Conservation (phyloP, 2,888 invertebrate species). For the Stenotaenia linearis region DNA sequence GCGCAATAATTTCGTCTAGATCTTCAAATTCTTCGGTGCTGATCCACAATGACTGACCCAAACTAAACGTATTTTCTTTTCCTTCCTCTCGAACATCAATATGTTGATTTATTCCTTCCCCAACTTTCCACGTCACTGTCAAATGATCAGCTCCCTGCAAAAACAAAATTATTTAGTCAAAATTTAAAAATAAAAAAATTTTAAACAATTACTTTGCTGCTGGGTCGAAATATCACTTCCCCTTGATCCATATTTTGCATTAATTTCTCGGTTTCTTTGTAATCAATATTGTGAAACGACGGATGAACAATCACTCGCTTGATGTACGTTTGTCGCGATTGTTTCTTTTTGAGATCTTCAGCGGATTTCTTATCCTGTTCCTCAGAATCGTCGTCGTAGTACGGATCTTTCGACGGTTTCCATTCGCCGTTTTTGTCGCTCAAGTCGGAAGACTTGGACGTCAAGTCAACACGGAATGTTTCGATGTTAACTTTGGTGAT, state of each 20-base stretch:
- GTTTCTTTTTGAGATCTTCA: constrained; percentile 67
- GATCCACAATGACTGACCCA: constrained; percentile 83
- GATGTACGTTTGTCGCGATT: constrained; percentile 77
- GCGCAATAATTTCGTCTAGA: constrained; percentile 96
- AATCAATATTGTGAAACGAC: constrained; percentile 93
- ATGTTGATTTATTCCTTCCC: constrained; percentile 89
- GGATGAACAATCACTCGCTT: constrained; percentile 97
- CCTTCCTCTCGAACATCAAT: constrained; percentile 93
- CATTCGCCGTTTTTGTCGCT: constrained; percentile 84
- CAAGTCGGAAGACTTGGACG: constrained; percentile 87
- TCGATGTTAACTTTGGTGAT: constrained; percentile 95
- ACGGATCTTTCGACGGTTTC: constrained; percentile 80
- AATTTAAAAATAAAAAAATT: not conserved
- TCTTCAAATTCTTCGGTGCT: constrained; percentile 89
- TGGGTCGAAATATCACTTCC: constrained; percentile 91
- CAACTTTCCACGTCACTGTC: constrained; percentile 98
- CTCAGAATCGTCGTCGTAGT: constrained; percentile 81
- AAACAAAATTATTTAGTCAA: not conserved
- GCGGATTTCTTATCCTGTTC: constrained; percentile 71
- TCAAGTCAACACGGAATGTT: constrained; percentile 85
- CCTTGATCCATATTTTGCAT: constrained; percentile 92
- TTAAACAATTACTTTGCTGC: constrained; percentile 67
- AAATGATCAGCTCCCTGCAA: constrained; percentile 78
- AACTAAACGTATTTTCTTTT: constrained; percentile 91
- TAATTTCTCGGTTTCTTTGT: constrained; percentile 81